These are phyloP conservation scores for Linepithema humile DNA, from an alignment of 1,140 invertebrate species.

Conservation along the genomic window DNA sequence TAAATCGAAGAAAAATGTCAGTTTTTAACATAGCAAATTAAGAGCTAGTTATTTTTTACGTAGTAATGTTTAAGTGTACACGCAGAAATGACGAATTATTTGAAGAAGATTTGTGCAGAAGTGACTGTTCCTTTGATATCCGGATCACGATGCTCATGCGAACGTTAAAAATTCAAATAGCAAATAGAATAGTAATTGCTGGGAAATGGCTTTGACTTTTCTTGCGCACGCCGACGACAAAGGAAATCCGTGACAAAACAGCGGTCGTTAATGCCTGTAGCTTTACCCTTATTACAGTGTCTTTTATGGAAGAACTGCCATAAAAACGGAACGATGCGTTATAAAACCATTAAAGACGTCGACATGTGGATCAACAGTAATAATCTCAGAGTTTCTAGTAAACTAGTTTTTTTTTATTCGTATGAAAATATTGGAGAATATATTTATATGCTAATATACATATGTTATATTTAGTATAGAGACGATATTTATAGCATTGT, in stretches of 20 bases:
- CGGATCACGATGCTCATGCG: neutral
- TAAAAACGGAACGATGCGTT: slow-evolving; percentile 10
- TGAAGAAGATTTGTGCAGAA: neutral
- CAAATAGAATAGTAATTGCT: slow-evolving; percentile 7
- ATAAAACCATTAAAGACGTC: neutral
- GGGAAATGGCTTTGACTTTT: slow-evolving; percentile 38
- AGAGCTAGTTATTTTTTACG: too few relatives aligned
- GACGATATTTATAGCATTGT: neutral
- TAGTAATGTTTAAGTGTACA: too few relatives aligned
- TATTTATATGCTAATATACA: neutral
- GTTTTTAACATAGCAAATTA: too few relatives aligned
- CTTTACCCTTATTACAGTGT: slow-evolving; percentile 48
- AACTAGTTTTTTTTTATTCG: slow-evolving; percentile 19
- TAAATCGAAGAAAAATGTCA: too few relatives aligned
- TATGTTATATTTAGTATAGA: neutral
- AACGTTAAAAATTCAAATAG: slow-evolving; percentile 60
- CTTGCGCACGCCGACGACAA: slow-evolving; percentile 38
- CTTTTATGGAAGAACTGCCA: slow-evolving; percentile 29
- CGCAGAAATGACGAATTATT: neutral
- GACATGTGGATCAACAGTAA: neutral
- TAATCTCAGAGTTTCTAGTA: neutral
- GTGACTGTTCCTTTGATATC: slow-evolving; percentile 1
- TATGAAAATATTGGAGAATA: neutral
- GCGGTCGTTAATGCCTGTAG: slow-evolving; percentile 24
- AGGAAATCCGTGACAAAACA: slow-evolving; percentile 41